A percentile compares a stretch with the other conserved stretches of the same genome.
Evolutionary conservation across 2,113 vertebrate genomes (phyloP).

Genomic region (Plecturocebus donacophilus): DNA sequence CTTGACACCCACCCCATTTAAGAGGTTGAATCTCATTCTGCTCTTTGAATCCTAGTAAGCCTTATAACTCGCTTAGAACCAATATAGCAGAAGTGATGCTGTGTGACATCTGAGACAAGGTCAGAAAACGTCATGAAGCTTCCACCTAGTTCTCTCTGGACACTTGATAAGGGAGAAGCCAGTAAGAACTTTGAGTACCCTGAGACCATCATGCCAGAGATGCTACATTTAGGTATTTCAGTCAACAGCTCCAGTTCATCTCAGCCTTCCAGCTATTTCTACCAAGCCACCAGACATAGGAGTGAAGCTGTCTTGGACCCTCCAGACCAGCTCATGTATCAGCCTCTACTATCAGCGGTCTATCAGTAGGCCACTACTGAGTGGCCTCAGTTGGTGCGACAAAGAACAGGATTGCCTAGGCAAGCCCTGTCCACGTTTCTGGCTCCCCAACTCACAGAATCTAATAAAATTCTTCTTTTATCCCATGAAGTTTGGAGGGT

Average conservation of each 20-base stretch:
- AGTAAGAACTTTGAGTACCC: background rate
- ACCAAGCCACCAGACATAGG: background rate
- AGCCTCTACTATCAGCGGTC: background rate
- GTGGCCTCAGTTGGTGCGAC: background rate
- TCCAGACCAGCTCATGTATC: background rate
- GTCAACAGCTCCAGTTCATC: background rate
- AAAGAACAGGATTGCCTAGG: background rate
- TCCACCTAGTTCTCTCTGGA: background rate
- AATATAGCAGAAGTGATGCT: background rate
- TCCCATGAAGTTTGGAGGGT: background rate
- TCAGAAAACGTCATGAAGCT: background rate
- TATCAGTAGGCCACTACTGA: background rate
- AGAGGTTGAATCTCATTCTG: background rate
- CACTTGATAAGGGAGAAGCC: background rate
- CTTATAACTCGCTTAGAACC: background rate
- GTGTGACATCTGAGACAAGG: background rate
- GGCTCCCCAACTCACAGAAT: background rate
- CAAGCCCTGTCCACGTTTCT: background rate
- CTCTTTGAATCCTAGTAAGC: background rate
- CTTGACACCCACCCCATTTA: background rate
- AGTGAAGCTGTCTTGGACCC: background rate
- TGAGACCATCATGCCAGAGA: background rate
- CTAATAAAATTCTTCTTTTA: background rate
- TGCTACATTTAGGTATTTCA: background rate
- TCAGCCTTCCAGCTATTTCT: background rate